Conservation (phyloP, 2,888 invertebrate species). For the Dugesia japonica region DNA sequence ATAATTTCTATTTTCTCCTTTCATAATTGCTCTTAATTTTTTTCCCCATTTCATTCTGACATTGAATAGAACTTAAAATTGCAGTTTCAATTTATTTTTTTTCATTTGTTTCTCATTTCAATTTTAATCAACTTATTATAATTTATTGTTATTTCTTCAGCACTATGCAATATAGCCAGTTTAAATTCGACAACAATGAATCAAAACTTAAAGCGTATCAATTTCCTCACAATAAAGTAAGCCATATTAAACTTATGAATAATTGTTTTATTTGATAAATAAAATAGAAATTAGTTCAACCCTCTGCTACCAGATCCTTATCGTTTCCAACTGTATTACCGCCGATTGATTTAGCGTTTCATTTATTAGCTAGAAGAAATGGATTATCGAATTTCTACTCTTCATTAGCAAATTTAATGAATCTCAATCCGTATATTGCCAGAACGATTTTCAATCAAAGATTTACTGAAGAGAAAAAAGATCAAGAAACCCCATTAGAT, state of each 20-base stretch:
- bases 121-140: too few species aligned
- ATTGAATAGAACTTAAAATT: not conserved
- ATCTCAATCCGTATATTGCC: not conserved
- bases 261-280: not conserved
- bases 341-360: not conserved
- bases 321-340: not conserved
- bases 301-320: not conserved
- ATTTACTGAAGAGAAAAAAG: not conserved
- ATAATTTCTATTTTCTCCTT: slow-evolving; percentile 2
- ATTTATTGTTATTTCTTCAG: too few species aligned
- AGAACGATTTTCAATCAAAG: not conserved
- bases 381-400: not conserved
- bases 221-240: not conserved
- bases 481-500: slow-evolving; percentile 12
- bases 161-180: not conserved
- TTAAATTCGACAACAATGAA: not conserved
- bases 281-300: not conserved
- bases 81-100: too few species aligned
- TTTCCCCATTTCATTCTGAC: not conserved
- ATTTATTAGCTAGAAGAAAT: slow-evolving; percentile 7
- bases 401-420: not conserved
- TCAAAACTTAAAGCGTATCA: not conserved
- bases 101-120: too few species aligned
- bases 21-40: not conserved
- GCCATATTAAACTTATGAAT: not conserved